A percentile compares a stretch with the other conserved stretches of the same genome.
phyloP scores from a whole-genome alignment of 2,113 vertebrate species.

The Actenoides hombroni region DNA sequence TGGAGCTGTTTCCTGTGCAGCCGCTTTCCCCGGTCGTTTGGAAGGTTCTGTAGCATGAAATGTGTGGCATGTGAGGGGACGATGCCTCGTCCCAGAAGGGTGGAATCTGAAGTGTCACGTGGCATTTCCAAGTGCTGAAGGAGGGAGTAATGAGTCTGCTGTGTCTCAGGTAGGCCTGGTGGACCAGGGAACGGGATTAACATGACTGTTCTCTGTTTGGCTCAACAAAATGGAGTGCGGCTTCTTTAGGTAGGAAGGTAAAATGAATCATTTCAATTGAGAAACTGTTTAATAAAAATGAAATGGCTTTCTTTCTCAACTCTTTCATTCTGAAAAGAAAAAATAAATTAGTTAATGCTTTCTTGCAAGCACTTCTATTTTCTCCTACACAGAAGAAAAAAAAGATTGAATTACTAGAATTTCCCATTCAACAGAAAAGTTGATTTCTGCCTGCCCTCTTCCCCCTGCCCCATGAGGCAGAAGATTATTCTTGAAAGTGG shows the following conservation, averaged over 20 bases:
- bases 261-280: background rate
- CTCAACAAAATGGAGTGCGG: background rate
- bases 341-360: background rate
- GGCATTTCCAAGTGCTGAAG: background rate
- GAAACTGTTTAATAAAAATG: conserved; percentile 30
- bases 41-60: background rate
- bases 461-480: background rate
- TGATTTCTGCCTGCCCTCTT: conserved; percentile 34
- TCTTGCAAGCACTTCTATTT: conserved; percentile 36
- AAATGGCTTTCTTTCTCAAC: background rate
- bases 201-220: background rate
- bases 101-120: background rate
- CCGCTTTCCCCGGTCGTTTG: background rate
- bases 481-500: conserved; percentile 36
- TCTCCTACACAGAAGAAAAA: background rate
- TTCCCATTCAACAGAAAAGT: conserved; percentile 20
- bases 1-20: background rate
- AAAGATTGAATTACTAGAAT: conserved; percentile 28
- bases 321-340: background rate
- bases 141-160: background rate
- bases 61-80: background rate
- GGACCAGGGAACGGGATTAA: background rate
- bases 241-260: background rate
- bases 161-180: background rate
- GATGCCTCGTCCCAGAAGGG: background rate